A percentile compares a stretch with the other conserved stretches of the same genome.
These are phyloP conservation scores for Megastigmus dorsalis DNA, from an alignment of 2,888 invertebrate genomes.

Conservation along the genomic window DNA sequence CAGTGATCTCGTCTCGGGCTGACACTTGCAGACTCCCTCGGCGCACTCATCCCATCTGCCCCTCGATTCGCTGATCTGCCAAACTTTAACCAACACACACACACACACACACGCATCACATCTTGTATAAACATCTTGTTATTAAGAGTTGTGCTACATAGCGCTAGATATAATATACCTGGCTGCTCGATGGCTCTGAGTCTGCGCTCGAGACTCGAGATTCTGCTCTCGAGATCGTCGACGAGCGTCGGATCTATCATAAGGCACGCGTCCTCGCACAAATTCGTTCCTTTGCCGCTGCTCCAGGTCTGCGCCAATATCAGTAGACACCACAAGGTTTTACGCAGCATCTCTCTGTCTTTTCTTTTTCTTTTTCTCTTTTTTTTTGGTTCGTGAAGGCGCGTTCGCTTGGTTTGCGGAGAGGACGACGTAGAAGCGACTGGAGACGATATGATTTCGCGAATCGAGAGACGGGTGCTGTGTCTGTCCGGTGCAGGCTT, in stretches of 20 bases:
- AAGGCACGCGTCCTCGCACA: not conserved
- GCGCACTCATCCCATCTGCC: constrained; percentile 79
- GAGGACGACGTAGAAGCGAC: not conserved
- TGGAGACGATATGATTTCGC: constrained; percentile 4
- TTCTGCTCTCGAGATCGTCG: constrained; percentile 65
- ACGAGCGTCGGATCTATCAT: constrained; percentile 36
- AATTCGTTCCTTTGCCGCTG: not conserved
- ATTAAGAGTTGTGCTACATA: not conserved
- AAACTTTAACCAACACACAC: constrained; percentile 76
- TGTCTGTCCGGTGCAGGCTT: too few relatives aligned
- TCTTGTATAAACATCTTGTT: too few relatives aligned
- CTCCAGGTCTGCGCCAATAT: not conserved
- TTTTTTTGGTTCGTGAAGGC: too few relatives aligned
- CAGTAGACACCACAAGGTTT: not conserved
- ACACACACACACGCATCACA: too few relatives aligned
- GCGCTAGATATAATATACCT: constrained; percentile 73
- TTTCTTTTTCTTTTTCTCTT: not conserved
- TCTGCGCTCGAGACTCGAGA: constrained; percentile 78
- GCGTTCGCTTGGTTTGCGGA: not conserved
- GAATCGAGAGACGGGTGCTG: constrained; percentile 10
- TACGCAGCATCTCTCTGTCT: not conserved
- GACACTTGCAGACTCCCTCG: constrained; percentile 80
- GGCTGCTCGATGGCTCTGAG: constrained; percentile 83
- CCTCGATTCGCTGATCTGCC: constrained; percentile 79
- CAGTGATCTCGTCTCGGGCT: constrained; percentile 79